Conservation (phyloP, 2,888 invertebrate species). For the Acrobasis repandana region DNA sequence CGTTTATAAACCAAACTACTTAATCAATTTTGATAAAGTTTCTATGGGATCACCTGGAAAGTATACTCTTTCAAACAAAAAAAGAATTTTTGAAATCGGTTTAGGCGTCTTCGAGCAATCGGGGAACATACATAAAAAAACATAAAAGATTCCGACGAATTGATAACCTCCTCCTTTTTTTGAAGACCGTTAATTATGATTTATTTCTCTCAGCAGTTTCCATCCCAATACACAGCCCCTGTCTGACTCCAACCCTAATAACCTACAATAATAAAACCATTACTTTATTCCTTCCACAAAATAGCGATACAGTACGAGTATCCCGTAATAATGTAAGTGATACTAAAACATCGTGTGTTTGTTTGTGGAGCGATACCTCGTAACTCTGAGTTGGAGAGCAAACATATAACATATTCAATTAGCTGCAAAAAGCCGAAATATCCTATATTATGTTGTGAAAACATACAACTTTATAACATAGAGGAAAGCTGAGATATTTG, state of each 20-base stretch:
- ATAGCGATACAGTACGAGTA: neutral
- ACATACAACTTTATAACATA: constrained; percentile 4
- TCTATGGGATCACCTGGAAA: too few relatives aligned
- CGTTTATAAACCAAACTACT: too few relatives aligned
- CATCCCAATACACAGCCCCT: neutral
- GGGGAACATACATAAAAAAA: too few relatives aligned
- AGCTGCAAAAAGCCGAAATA: neutral
- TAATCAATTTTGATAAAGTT: too few relatives aligned
- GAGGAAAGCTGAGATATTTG: neutral
- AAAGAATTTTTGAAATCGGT: too few relatives aligned
- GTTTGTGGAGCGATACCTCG: constrained; percentile 8
- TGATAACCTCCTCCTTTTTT: too few relatives aligned
- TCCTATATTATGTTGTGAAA: neutral
- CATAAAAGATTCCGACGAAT: too few relatives aligned
- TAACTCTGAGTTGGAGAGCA: neutral
- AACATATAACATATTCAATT: constrained; percentile 13
- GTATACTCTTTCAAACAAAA: too few relatives aligned
- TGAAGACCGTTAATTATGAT: too few relatives aligned
- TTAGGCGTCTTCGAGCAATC: too few relatives aligned
- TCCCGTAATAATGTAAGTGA: constrained; percentile 8
- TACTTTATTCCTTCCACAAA: neutral
- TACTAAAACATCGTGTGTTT: constrained; percentile 3
- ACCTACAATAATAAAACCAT: neutral
- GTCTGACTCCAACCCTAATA: neutral
- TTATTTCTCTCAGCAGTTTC: too few relatives aligned